These are phyloP conservation scores for Eubasilissa regina DNA, from an alignment of 1,140 invertebrate species.

Conservation along the genomic window DNA sequence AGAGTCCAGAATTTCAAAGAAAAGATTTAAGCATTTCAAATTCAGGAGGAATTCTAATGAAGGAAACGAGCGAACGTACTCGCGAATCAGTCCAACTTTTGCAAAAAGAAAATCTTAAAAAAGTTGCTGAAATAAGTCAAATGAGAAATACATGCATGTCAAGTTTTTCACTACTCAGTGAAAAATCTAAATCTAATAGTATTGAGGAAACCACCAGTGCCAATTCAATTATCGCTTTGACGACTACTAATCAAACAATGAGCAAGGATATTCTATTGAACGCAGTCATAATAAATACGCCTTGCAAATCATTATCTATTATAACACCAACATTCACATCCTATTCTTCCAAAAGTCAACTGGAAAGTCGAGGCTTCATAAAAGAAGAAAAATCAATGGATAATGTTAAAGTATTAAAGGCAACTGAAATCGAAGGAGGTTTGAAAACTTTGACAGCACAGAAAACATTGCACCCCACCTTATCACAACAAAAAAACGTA, in stretches of 20 bases:
- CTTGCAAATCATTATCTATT: not conserved
- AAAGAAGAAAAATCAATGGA: too few relatives aligned
- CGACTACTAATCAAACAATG: not conserved
- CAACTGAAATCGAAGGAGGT: too few relatives aligned
- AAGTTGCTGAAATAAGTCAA: constrained; percentile 40
- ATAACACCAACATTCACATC: too few relatives aligned
- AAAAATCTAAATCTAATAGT: constrained; percentile 28
- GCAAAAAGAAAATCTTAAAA: constrained; percentile 37
- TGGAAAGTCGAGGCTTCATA: too few relatives aligned
- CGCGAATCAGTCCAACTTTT: not conserved
- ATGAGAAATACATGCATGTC: constrained; percentile 36
- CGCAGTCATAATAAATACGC: not conserved
- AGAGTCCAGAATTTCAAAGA: constrained; percentile 45
- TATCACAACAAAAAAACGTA: constrained; percentile 7
- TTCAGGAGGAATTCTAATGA: constrained; percentile 16
- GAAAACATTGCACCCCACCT: not conserved
- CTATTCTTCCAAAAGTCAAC: too few relatives aligned
- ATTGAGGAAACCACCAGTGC: constrained; percentile 3
- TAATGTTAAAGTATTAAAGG: too few relatives aligned
- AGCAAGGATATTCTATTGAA: not conserved
- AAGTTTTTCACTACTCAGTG: constrained; percentile 29
- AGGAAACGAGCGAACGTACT: not conserved
- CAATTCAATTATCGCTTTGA: not conserved
- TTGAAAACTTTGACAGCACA: not conserved
- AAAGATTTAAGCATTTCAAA: constrained; percentile 30